Evolutionary conservation across 92 coral and sea anemone species (phyloP).

Genomic region (Palythoa heliodiscus): DNA sequence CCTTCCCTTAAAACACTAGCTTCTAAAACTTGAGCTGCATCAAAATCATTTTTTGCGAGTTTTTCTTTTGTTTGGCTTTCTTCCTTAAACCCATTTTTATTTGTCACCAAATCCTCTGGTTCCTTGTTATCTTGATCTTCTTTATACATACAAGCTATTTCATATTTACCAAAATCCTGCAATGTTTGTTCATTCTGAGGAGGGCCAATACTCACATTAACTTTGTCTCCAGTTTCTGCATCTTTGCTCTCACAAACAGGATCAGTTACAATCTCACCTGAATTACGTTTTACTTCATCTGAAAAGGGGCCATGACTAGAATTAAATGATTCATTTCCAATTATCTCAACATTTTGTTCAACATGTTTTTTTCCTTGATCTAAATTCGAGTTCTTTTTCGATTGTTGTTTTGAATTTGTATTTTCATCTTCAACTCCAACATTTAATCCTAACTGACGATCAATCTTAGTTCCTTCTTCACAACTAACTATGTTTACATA

Average conservation of each 20-base stretch:
- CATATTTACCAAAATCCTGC: not conserved
- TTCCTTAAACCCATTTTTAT: not conserved
- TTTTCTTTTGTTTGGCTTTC: not conserved
- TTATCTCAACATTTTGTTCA: not conserved
- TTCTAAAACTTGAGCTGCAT: not conserved
- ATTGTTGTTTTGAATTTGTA: not conserved
- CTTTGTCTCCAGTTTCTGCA: constrained; percentile 1
- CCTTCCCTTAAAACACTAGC: not conserved
- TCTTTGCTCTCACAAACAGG: not conserved
- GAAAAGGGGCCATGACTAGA: not conserved
- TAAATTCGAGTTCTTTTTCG: not conserved
- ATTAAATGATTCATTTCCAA: not conserved
- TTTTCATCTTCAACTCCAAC: not conserved
- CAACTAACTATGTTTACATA: not conserved
- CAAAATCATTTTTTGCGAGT: not conserved
- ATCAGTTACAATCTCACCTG: not conserved
- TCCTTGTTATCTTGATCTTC: not conserved
- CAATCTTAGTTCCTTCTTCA: not conserved
- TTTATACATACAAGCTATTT: not conserved
- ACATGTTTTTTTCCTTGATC: not conserved
- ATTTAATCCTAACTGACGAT: not conserved
- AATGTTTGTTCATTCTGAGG: not conserved
- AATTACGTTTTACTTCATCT: not conserved
- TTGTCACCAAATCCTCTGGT: not conserved
- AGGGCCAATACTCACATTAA: not conserved